Base-by-base conservation (phyloP, 2,797 vertebrate genomes). In the Serranus cabrilla region DNA sequence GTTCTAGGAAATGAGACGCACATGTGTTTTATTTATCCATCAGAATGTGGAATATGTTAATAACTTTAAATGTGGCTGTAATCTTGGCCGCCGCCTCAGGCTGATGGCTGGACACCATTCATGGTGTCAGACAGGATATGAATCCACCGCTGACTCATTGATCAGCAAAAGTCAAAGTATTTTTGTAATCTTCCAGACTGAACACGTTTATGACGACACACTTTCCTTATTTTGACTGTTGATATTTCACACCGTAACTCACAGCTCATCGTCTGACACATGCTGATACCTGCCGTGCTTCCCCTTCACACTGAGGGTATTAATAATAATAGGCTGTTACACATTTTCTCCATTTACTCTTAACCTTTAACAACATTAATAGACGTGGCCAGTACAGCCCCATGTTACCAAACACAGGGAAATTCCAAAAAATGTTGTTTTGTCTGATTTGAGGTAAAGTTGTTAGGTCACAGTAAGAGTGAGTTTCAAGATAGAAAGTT, bases 1-100 rank as follows among this genome's bases (percentile, higher is more conserved):
- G 77, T 88, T 86, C 65, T 62, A 73, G 78, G 78, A 90, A 91
- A 90, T 80, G 39, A 87, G 79, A 68, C 2, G 0, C 76, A 85
- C n/a, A 27, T 80, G 80, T 61, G 66, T 67, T 85, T 57, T 75
- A 79, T 86, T 82, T 80, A 74, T 73, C 23, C 17, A 56, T 70
- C 12, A 43, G 18, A 72, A 74, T 54, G 70, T 60, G 70, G 65
- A 71, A 79, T 81, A 71, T 66, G 12, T 21, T 56, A 54, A 51
- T 46, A 11, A 49, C 77, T 70, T 34, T 27, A 57, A 83, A 71
- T 64, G n/a, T 74, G 39, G 25, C 68, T 80, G 17, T 40, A 39
- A 69, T 70, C 14, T 46, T 27, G n/a, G 57, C 46, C 23, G 4
- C 50, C 45, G 49, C 13, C n/a, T 65, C 23, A n/a, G 69, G 49